Evolutionary conservation across 2,797 vertebrate species (phyloP).

Genomic region (Rhabdomys pumilio): DNA sequence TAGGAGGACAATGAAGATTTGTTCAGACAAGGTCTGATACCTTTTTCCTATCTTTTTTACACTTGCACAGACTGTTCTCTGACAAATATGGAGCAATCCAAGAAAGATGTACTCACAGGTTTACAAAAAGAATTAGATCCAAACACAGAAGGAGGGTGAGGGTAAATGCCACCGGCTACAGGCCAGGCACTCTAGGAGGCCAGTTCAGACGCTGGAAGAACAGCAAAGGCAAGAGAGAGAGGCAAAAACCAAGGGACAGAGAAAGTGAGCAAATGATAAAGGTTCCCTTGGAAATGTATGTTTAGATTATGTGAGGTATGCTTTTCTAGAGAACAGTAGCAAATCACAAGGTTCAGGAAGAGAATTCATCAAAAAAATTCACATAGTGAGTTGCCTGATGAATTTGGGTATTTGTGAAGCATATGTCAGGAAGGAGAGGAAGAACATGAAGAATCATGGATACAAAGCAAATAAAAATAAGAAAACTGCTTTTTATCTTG

Average conservation of each 20-base stretch:
- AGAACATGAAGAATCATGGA: neutral
- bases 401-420: neutral
- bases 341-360: neutral
- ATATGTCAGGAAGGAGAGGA: neutral
- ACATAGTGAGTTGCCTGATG: neutral
- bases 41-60: neutral
- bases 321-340: neutral
- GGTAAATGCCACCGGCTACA: neutral
- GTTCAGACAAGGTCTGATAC: neutral
- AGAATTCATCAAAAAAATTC: neutral
- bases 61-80: neutral
- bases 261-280: neutral
- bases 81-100: neutral
- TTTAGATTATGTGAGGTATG: neutral
- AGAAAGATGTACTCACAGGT: neutral
- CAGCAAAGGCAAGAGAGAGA: neutral
- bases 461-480: conserved; percentile 1
- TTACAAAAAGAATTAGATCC: neutral
- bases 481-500: neutral
- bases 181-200: neutral
- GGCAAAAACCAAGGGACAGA: neutral
- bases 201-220: neutral
- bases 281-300: neutral
- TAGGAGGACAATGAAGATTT: neutral
- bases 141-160: neutral